Conservation (phyloP, 2,888 invertebrate genomes). For the Trypoxylon attenuatum region DNA sequence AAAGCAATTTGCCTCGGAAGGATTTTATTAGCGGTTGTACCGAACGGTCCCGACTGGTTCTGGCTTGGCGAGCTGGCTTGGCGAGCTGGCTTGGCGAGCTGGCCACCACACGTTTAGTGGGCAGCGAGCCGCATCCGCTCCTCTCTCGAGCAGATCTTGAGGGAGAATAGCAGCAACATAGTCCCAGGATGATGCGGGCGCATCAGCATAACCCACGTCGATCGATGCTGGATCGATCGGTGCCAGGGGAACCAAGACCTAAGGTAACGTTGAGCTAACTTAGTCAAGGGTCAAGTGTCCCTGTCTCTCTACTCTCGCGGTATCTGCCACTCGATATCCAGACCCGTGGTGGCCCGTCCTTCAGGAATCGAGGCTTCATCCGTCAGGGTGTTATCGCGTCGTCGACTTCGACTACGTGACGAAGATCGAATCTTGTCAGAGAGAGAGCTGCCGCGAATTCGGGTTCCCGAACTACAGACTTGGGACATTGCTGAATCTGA, state of each 20-base stretch:
- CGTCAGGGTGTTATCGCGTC: conserved; percentile 49
- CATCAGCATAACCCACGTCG: conserved; percentile 38
- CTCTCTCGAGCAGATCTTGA: conserved; percentile 21
- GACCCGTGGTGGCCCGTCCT: conserved; percentile 12
- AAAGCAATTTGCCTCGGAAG: not conserved
- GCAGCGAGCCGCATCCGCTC: conserved; percentile 13
- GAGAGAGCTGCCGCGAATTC: conserved; percentile 28
- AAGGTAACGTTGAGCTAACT: conserved; percentile 20
- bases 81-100: not conserved
- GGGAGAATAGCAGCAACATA: conserved; percentile 13
- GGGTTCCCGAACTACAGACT: not conserved
- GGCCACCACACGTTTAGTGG: not conserved
- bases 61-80: not conserved
- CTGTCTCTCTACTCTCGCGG: not conserved
- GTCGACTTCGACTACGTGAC: conserved; percentile 47
- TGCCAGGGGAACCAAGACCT: conserved; percentile 9
- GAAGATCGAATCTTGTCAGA: conserved; percentile 55
- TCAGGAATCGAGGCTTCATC: conserved; percentile 27
- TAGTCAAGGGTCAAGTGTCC: conserved; percentile 47
- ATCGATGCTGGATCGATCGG: conserved; percentile 19
- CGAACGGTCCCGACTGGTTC: too few relatives aligned
- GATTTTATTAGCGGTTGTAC: not conserved
- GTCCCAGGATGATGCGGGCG: conserved; percentile 10
- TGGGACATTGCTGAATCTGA: not conserved
- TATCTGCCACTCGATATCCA: not conserved